Evolutionary conservation across 2,113 vertebrate species (phyloP).

Genomic region (Otocyon megalotis): DNA sequence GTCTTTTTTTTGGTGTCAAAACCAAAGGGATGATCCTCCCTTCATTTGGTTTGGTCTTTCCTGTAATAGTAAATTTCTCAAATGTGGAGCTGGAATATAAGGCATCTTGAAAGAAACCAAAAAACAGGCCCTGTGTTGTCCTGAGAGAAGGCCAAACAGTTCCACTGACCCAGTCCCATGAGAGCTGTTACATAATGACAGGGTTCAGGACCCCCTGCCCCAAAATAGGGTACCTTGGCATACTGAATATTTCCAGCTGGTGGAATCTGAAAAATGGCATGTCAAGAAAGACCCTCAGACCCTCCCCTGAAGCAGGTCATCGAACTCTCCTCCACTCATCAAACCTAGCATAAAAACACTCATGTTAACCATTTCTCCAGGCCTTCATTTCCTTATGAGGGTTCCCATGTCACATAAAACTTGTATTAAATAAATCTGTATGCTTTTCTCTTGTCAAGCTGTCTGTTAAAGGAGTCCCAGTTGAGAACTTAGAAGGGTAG

Average conservation of each 20-base stretch:
- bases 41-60: not conserved
- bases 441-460: not conserved
- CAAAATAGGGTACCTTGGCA: not conserved
- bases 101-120: not conserved
- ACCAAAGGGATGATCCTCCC: not conserved
- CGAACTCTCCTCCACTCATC: not conserved
- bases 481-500: not conserved
- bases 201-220: not conserved
- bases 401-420: not conserved
- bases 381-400: not conserved
- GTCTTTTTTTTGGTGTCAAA: not conserved
- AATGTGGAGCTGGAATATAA: not conserved
- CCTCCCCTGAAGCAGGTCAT: not conserved
- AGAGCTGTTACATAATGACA: rapidly evolving
- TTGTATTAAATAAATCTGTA: not conserved
- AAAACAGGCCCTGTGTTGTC: not conserved
- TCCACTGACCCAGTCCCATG: rapidly evolving
- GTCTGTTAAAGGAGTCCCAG: not conserved
- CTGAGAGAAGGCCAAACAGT: not conserved
- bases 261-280: no score
- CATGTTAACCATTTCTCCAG: rapidly evolving
- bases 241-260: not conserved
- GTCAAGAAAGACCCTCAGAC: not conserved
- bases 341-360: not conserved
- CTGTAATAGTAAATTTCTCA: not conserved